These are phyloP conservation scores for Nymphalis c-album DNA, from an alignment of 2,888 invertebrate genomes.

Conservation along the genomic window DNA sequence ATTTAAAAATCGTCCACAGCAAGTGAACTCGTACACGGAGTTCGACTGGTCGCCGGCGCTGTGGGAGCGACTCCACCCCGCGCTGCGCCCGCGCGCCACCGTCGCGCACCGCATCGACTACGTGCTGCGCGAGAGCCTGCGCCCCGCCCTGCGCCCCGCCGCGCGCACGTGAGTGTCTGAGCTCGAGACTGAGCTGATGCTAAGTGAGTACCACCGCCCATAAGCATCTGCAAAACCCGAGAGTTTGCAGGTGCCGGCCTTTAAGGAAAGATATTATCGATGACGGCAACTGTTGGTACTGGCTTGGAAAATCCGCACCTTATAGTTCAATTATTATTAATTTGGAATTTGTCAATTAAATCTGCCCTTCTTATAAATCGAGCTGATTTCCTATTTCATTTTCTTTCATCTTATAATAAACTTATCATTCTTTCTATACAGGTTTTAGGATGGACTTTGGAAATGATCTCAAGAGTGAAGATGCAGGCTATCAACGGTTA, in stretches of 20 bases:
- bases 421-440: background rate
- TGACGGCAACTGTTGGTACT: too few relatives aligned
- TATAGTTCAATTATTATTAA: too few relatives aligned
- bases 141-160: slow-evolving; percentile 23
- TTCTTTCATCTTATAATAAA: background rate
- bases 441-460: slow-evolving; percentile 14
- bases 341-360: too few relatives aligned
- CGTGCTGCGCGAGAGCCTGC: slow-evolving; percentile 43
- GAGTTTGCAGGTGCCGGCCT: too few relatives aligned
- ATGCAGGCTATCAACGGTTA: slow-evolving; percentile 18
- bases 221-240: too few relatives aligned
- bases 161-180: slow-evolving; percentile 39
- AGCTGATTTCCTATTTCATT: background rate
- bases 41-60: slow-evolving; percentile 54
- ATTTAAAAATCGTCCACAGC: slow-evolving; percentile 44
- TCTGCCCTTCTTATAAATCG: background rate
- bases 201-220: too few relatives aligned
- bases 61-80: slow-evolving; percentile 55
- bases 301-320: too few relatives aligned
- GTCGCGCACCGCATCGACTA: slow-evolving; percentile 48
- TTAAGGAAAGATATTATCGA: too few relatives aligned
- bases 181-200: too few relatives aligned
- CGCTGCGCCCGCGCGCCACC: slow-evolving; percentile 50
- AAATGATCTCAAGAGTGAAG: background rate
- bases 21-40: slow-evolving; percentile 56